Evolutionary conservation across 1,140 invertebrate species (phyloP), one percentile per base, ranked within the genome.

Genomic region (Scaptomyza graminum): DNA sequence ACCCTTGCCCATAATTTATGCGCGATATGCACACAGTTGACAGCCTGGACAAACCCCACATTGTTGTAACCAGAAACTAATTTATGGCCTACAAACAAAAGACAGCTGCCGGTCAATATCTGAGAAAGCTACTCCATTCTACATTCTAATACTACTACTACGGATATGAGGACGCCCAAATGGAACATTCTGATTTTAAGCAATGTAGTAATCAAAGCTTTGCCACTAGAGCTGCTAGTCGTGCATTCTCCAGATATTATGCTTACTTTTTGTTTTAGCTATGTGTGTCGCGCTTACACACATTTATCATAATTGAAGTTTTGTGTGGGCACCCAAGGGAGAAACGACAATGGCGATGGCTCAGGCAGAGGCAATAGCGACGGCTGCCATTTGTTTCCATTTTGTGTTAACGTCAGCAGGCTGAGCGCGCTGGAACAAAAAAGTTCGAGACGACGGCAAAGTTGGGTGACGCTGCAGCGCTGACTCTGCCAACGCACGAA

Each of bases 271-370:
- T 57, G 37, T 31, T 57, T 50, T 50, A 63, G 66, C 13, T 47
- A 18, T 46, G 31, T 46, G 18, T 63, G 51, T 34, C 44, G 50
- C 70, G 56, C 50, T 41, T n/a, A 60, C 56, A 59, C 39, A 68
- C 81, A 85, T 85, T 85, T 87, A 85, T 85, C 82, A 85, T 85
- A 85, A 85, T 85, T 83, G 82, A 87, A 76, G 79, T 82, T 87
- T 87, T 77, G 55, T 68, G 47, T 65, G 60, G 28, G 34, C 28
- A 22, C 16, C 9, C 47, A 25, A 18, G 16, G 51, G 16, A 34
- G 15, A 31, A 41, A n/a, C 12, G 37, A 28, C 9, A 11, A 31
- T 9, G 13, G 15, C 22, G 25, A 67, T 34, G 65, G 43, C 28
- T 6, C 4, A 31, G 28, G 28, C 28, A 31, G 7, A 5, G 28